Evolutionary conservation across 2,113 vertebrate species (phyloP).

Genomic region (Pteruthius melanotis): DNA sequence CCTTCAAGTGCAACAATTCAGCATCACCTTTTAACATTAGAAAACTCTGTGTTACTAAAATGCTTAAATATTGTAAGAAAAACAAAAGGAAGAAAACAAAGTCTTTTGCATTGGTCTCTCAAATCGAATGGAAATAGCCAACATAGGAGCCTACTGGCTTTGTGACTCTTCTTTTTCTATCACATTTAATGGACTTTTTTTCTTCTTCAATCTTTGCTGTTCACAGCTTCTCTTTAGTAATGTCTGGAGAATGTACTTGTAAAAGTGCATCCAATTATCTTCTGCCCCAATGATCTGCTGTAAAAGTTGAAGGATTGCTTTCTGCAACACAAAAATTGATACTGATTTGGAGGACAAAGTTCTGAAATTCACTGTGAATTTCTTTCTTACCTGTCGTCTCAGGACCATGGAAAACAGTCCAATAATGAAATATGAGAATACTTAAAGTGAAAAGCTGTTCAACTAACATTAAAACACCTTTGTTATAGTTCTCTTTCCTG

Average conservation of each 20-base stretch:
- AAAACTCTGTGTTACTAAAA: background rate
- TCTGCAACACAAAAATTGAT: background rate
- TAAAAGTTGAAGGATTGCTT: background rate
- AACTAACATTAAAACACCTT: background rate
- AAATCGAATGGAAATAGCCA: background rate
- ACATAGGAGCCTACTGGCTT: background rate
- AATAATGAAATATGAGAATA: background rate
- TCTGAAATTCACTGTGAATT: background rate
- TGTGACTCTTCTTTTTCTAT: background rate
- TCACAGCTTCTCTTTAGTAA: background rate
- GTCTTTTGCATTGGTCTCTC: background rate
- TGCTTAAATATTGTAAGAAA: background rate
- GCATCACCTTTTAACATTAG: background rate
- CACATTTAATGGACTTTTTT: background rate
- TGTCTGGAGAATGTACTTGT: background rate
- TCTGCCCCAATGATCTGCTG: background rate
- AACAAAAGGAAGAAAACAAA: background rate
- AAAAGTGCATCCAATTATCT: background rate
- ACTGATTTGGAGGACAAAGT: background rate
- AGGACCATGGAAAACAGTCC: background rate
- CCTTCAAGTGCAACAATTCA: background rate
- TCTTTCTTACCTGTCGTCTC: background rate
- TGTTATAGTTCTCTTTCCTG: background rate
- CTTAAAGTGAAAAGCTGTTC: background rate
- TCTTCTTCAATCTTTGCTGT: background rate